Conservation (phyloP, 2,888 invertebrate genomes). For the Dromius quadrimaculatus region DNA sequence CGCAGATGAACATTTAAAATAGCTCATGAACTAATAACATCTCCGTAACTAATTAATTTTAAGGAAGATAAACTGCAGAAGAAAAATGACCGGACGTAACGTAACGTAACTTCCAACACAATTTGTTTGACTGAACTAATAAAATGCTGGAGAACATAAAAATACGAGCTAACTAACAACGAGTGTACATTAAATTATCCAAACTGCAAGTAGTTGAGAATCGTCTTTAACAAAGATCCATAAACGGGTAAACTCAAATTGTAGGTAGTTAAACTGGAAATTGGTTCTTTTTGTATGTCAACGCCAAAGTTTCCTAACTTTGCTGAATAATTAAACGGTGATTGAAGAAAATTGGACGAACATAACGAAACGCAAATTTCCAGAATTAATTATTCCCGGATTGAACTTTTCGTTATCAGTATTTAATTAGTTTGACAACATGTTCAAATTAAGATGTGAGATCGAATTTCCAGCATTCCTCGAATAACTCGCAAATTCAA, state of each 20-base stretch:
- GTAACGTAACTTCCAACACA: slow-evolving; percentile 19
- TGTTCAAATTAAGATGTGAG: slow-evolving; percentile 52
- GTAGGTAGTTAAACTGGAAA: neutral
- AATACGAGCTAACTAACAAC: slow-evolving; percentile 3
- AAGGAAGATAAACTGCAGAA: neutral
- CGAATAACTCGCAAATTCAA: slow-evolving; percentile 48
- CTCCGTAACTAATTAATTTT: neutral
- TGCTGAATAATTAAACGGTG: slow-evolving; percentile 43
- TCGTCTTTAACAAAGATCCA: neutral
- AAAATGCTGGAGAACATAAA: slow-evolving; percentile 15
- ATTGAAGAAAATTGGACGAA: slow-evolving; percentile 41
- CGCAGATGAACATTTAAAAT: too few species aligned
- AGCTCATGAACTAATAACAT: neutral
- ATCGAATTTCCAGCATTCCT: slow-evolving; percentile 41
- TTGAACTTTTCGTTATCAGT: slow-evolving; percentile 52
- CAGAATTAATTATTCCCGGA: slow-evolving; percentile 48
- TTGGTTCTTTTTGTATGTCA: slow-evolving; percentile 22
- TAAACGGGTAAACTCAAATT: slow-evolving; percentile 12
- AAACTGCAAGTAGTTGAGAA: slow-evolving; percentile 3
- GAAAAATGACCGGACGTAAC: neutral
- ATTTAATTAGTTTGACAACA: slow-evolving; percentile 52
- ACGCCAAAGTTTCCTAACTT: slow-evolving; percentile 30
- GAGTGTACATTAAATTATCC: slow-evolving; percentile 30
- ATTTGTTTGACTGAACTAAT: slow-evolving; percentile 26
- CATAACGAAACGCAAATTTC: slow-evolving; percentile 47